Evolutionary conservation across 2,888 invertebrate species (phyloP).

Genomic region (Empis livida): DNA sequence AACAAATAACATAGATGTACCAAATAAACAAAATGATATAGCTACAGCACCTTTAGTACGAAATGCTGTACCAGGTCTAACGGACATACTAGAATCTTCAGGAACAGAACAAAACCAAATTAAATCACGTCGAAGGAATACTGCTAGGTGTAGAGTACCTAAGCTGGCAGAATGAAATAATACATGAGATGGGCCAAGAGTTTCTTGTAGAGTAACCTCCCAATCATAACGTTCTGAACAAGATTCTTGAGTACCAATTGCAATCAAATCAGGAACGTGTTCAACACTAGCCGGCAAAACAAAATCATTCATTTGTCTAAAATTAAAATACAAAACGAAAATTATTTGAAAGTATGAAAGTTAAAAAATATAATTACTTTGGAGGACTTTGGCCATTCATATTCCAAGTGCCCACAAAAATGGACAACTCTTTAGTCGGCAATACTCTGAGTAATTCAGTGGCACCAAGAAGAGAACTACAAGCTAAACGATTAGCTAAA

Average conservation of each 20-base stretch:
- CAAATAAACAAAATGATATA: slow-evolving; percentile 84
- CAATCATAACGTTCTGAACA: slow-evolving; percentile 76
- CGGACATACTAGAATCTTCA: slow-evolving; percentile 77
- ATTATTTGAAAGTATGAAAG: neutral
- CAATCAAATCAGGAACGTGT: slow-evolving; percentile 81
- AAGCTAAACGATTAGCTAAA: slow-evolving; percentile 65
- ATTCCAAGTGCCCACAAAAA: slow-evolving; percentile 93
- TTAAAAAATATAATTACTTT: slow-evolving; percentile 43
- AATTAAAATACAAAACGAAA: slow-evolving; percentile 12
- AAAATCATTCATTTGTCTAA: slow-evolving; percentile 76
- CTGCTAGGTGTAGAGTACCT: slow-evolving; percentile 76
- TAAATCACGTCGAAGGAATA: slow-evolving; percentile 81
- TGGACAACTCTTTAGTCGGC: slow-evolving; percentile 69
- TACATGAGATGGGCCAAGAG: slow-evolving; percentile 85
- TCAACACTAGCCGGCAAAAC: slow-evolving; percentile 73
- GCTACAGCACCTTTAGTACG: slow-evolving; percentile 93
- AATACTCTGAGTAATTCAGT: slow-evolving; percentile 76
- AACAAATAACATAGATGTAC: slow-evolving; percentile 88
- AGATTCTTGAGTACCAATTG: slow-evolving; percentile 88
- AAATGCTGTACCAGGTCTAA: slow-evolving; percentile 79
- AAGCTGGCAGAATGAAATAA: slow-evolving; percentile 73
- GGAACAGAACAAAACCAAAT: slow-evolving; percentile 94
- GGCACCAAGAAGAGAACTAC: slow-evolving; percentile 68
- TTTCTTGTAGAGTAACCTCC: slow-evolving; percentile 85
- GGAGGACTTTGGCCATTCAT: slow-evolving; percentile 86